Evolutionary conservation across 2,888 invertebrate species (phyloP), one percentile per base, ranked within the genome.

Genomic region (Apamea anceps): DNA sequence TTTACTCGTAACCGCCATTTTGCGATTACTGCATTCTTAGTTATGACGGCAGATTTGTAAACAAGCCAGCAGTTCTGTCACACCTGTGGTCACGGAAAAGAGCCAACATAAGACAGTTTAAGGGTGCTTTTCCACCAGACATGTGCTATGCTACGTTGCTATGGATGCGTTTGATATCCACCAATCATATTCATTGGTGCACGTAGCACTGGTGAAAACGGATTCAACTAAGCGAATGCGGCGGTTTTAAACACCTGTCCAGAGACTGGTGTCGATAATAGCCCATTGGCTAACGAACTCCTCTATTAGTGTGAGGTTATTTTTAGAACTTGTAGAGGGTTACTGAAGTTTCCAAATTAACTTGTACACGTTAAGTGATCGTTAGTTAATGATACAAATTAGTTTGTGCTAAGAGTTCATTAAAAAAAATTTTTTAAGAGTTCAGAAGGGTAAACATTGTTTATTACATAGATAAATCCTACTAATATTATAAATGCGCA

Each of bases 301-400:
- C 72, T 75, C 87, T 32, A 45, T 42, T 28, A 60, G 67, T 65
- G 12, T 37, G 12, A 18, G 28, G 73, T 75, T 85, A 77, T 72
- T 42, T 72, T 66, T 70, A 85, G 73, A 87, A 73, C 42, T 73
- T 78, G 32, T 5, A 13, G 28, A 54, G 75, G 57, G 63, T 67
- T 60, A 78, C 74, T 32, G 37, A n/a, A 66, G 66, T 48, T 77
- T 57, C 57, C 57, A 85, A 87, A 85, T 87, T 77, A 80, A 77
- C 85, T 84, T 60, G 32, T 68, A 42, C 21, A 54, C 42, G 77
- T 67, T 84, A 85, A 87, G 63, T 85, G 81, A 87, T 80, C 70
- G 67, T 67, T 76, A 32, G 66, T 80, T 77, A 84, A 83, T 74
- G 7, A 75, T 67, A 77, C 42, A 18, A 45, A 75, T 71, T 76